Percentiles rank a stretch among this genome's conserved stretches.
phyloP scores from a whole-genome alignment of 2,888 invertebrate genomes.

The Alloscopus bannaensis region DNA sequence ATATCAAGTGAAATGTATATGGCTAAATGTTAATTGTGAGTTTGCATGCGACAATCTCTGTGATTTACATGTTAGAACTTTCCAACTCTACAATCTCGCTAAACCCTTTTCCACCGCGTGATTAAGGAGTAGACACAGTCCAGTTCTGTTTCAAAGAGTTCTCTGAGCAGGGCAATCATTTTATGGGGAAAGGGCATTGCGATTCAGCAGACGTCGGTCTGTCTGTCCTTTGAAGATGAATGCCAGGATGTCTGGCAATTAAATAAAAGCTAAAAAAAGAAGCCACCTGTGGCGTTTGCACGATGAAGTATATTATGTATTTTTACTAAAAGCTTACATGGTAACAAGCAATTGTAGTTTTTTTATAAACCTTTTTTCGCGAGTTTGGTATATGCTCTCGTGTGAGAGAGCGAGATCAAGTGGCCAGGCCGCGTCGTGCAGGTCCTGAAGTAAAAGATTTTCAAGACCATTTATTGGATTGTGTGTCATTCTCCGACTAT shows the following conservation, averaged over 20 bases:
- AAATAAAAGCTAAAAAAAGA: constrained; percentile 47
- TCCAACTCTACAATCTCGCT: too few species aligned
- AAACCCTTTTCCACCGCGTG: too few species aligned
- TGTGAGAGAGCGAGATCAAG: not conserved
- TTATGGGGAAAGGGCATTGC: constrained; percentile 33
- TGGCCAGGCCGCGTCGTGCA: not conserved
- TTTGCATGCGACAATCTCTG: too few species aligned
- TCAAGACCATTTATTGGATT: too few species aligned
- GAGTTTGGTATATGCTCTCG: not conserved
- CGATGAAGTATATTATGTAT: too few species aligned
- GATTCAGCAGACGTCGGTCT: constrained; percentile 47
- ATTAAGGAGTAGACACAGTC: too few species aligned
- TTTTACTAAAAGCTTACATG: constrained; percentile 13
- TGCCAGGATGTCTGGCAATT: constrained; percentile 60
- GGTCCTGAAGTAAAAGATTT: not conserved
- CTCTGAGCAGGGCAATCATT: too few species aligned
- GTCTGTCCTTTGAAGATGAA: constrained; percentile 59
- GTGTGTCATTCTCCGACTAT: too few species aligned
- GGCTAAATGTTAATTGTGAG: too few species aligned
- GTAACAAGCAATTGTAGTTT: constrained; percentile 19
- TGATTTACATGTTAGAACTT: too few species aligned
- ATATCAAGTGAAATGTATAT: too few species aligned
- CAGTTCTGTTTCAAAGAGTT: too few species aligned
- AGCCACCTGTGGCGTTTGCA: constrained; percentile 60
- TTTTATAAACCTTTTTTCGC: constrained; percentile 18